phyloP scores from a whole-genome alignment of 30 jellyfish, hydroid and myxozoan genomes.

The Rhopilema esculentum region DNA sequence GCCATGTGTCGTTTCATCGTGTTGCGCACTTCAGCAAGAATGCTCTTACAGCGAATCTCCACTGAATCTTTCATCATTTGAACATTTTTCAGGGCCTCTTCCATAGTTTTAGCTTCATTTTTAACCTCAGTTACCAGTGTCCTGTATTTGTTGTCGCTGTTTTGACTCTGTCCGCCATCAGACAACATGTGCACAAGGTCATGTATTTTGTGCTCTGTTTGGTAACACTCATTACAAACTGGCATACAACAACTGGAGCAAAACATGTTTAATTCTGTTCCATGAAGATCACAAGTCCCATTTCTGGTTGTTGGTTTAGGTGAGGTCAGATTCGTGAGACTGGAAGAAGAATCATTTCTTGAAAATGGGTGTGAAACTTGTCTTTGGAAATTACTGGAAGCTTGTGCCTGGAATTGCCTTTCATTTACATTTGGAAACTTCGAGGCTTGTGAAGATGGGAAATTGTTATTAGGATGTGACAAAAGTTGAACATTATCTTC shows the following conservation, averaged over 20 bases:
- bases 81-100: constrained; percentile 77
- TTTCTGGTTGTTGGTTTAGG: constrained; percentile 40
- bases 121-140: constrained; percentile 83
- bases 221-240: constrained; percentile 92
- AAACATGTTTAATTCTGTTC: constrained; percentile 70
- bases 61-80: constrained; percentile 84
- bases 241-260: constrained; percentile 83
- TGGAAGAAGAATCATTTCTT: constrained; percentile 59
- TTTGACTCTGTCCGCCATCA: constrained; percentile 57
- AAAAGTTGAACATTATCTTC: constrained; percentile 27
- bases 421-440: constrained; percentile 13
- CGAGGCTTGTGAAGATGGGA: constrained; percentile 22
- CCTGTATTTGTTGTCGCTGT: constrained; percentile 50
- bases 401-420: constrained; percentile 50
- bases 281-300: constrained; percentile 84
- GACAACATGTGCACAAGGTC: constrained; percentile 64
- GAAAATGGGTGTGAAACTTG: constrained; percentile 58
- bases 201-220: constrained; percentile 85
- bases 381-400: constrained; percentile 47
- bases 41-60: constrained; percentile 82
- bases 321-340: constrained; percentile 18
- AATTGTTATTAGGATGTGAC: constrained; percentile 37
- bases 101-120: constrained; percentile 83
- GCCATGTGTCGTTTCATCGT: constrained; percentile 94
- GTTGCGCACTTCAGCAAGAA: constrained; percentile 79